phyloP scores from a whole-genome alignment of 2,888 invertebrate species.

The Diaphora mendica region DNA sequence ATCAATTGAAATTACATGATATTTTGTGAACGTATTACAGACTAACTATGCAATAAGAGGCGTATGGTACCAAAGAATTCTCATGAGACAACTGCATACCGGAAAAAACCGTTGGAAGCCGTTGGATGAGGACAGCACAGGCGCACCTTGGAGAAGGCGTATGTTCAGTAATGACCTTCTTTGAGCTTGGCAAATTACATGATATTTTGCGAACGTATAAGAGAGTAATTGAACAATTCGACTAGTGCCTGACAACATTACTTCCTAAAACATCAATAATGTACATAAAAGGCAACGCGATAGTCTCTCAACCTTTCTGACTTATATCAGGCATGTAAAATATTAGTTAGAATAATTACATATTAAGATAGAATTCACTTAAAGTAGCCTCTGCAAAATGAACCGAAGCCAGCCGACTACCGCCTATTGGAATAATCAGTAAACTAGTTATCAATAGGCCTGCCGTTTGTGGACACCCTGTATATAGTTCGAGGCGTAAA shows the following conservation, averaged over 20 bases:
- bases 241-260: neutral
- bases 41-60: too few relatives aligned
- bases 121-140: too few relatives aligned
- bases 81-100: too few relatives aligned
- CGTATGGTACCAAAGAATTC: too few relatives aligned
- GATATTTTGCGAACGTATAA: too few relatives aligned
- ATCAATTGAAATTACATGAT: neutral
- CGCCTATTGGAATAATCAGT: neutral
- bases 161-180: too few relatives aligned
- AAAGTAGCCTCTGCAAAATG: neutral
- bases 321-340: neutral
- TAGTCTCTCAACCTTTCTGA: neutral
- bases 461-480: neutral
- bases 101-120: too few relatives aligned
- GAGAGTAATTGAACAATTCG: too few relatives aligned
- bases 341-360: neutral
- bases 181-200: neutral
- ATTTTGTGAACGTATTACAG: too few relatives aligned
- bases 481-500: constrained; percentile 31
- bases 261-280: neutral
- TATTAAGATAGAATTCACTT: neutral
- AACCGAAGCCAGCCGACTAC: neutral
- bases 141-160: too few relatives aligned
- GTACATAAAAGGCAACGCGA: neutral
- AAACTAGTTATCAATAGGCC: neutral